A percentile compares a stretch with the other conserved stretches of the same genome.
Conservation (phyloP, 35 echinoderm and acorn worm species). For the Amphiura filiformis region DNA sequence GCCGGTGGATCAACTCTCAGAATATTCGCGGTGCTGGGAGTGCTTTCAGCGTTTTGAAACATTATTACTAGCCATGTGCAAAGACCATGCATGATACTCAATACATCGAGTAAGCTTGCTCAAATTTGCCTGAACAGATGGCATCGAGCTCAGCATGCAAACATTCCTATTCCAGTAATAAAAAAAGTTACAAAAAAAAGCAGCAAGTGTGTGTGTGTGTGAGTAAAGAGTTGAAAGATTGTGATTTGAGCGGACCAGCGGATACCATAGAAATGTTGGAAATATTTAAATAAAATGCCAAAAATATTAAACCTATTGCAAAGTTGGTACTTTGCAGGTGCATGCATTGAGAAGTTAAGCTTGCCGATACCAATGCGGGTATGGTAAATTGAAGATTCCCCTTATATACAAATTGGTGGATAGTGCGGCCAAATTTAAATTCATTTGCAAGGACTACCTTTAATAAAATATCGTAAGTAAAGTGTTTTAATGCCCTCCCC, state of each 20-base stretch:
- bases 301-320: neutral
- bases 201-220: conserved; percentile 5
- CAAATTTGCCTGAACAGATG: neutral
- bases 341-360: neutral
- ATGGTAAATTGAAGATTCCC: too few relatives aligned
- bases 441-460: too few relatives aligned
- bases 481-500: too few relatives aligned
- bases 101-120: neutral
- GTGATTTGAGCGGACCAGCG: neutral
- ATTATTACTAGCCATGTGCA: conserved; percentile 4
- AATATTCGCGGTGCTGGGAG: neutral
- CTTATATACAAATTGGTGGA: too few relatives aligned
- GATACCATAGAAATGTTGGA: neutral
- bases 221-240: neutral
- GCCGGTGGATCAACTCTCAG: too few relatives aligned
- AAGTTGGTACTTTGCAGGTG: neutral
- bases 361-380: neutral
- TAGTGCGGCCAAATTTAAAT: too few relatives aligned
- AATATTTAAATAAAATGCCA: neutral
- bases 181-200: neutral
- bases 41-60: neutral
- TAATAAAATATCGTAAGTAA: too few relatives aligned
- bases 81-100: neutral
- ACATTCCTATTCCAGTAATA: neutral
- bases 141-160: neutral